Base-by-base conservation (phyloP, 1,140 invertebrate species). In the Geopemphigus sp. region DNA sequence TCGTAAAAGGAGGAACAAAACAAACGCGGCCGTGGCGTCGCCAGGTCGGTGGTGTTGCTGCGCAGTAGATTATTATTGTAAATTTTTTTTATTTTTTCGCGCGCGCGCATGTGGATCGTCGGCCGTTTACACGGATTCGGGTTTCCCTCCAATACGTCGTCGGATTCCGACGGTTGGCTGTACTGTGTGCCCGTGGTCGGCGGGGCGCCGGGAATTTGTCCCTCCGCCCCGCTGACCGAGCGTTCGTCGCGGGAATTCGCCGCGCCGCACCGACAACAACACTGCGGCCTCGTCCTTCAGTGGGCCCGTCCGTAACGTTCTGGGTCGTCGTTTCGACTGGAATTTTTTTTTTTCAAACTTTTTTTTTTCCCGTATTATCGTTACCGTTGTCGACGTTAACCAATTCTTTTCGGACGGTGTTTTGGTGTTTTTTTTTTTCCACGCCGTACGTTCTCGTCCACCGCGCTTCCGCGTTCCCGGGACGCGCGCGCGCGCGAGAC, bases 261-360 rank as follows among this genome's bases (percentile, higher is more conserved):
- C 56, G 39, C 54, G 56, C 68, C 47, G 32, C 39, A 19, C 32
- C 56, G 39, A 78, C 56, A 78, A 59, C 53, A 78, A 50, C 74
- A 78, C 56, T 78, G 74, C 74, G 74, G 74, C 74, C 74, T 78
- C 74, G 74, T 78, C 74, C 74, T 78, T 78, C 74, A 78, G 57
- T 78, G 74, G 74, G 74, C 74, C 74, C 74, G 74, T 78, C 57
- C 74, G 74, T 63, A 78, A 78, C 39, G 26, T 61, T 78, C 56
- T 63, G 74, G 74, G 74, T 78, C 74, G 74, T 78, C 22, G 74
- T 63, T 72, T 54, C 50, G 56, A 24, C 54, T 57, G 53, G 53
- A 76, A 59, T 24, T 45, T 76, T 76, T 72, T 68, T 64, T 74
- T 76, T 76, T 74, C 29, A 57, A 32, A 63, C 39, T 22, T 12